A percentile compares a stretch with the other conserved stretches of the same genome.
phyloP scores from a whole-genome alignment of 2,888 invertebrate species.

The Calameuta pallipes region DNA sequence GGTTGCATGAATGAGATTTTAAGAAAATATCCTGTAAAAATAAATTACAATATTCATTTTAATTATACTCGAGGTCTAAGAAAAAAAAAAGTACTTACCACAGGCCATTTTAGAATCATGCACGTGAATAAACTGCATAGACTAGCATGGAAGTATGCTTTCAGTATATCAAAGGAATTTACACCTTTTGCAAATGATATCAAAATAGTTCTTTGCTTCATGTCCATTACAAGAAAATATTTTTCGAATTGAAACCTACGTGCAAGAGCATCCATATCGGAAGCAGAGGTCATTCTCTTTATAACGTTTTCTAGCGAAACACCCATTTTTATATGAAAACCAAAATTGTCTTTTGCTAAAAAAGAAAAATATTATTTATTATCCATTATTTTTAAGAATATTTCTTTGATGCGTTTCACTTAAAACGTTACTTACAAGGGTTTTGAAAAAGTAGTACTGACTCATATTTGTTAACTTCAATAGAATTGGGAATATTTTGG shows the following conservation, averaged over 20 bases:
- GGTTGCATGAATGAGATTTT: conserved; percentile 40
- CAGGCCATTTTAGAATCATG: conserved; percentile 62
- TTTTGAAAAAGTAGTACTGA: conserved; percentile 74
- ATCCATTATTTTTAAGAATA: conserved; percentile 4
- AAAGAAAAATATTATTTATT: conserved; percentile 17
- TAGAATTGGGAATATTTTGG: conserved; percentile 73
- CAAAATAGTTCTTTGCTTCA: conserved; percentile 67
- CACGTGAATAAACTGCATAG: conserved; percentile 68
- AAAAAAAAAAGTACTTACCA: conserved; percentile 21
- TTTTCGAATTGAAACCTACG: conserved; percentile 52
- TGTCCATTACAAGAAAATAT: conserved; percentile 71
- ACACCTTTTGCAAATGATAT: conserved; percentile 71
- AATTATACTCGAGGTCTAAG: conserved; percentile 15
- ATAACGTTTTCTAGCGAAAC: conserved; percentile 67
- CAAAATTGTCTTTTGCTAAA: conserved; percentile 72
- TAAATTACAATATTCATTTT: conserved; percentile 6
- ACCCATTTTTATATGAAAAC: conserved; percentile 74
- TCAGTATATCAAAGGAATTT: conserved; percentile 70
- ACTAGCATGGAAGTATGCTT: conserved; percentile 78
- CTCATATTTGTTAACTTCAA: conserved; percentile 78
- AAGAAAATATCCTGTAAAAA: conserved; percentile 21
- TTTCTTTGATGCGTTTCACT: conserved; percentile 3
- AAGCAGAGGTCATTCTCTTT: conserved; percentile 37
- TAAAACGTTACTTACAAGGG: conserved; percentile 35
- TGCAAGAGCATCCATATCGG: conserved; percentile 67